Evolutionary conservation across 2,888 invertebrate species (phyloP).

Genomic region (Ennomos erosarius): DNA sequence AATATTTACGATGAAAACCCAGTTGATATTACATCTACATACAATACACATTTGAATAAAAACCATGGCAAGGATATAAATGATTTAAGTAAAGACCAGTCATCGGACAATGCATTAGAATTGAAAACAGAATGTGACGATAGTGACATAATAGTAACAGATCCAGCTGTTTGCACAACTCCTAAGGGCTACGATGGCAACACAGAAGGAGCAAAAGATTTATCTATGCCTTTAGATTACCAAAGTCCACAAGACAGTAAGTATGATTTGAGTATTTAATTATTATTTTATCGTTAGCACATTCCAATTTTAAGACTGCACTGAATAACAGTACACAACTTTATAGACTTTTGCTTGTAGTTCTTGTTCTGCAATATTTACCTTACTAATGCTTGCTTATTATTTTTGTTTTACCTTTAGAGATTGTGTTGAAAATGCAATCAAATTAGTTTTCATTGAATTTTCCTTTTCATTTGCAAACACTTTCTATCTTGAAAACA

Average conservation of each 20-base stretch:
- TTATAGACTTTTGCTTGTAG: not conserved
- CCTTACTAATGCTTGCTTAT: slow-evolving; percentile 21
- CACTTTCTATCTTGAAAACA: slow-evolving; percentile 77
- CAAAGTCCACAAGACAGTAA: slow-evolving; percentile 80
- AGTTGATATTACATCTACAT: slow-evolving; percentile 64
- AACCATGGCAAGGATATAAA: slow-evolving; percentile 54
- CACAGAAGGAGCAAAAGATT: slow-evolving; percentile 68
- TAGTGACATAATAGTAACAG: slow-evolving; percentile 75
- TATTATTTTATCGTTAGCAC: slow-evolving; percentile 2
- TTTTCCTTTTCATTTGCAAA: slow-evolving; percentile 74
- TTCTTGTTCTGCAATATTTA: slow-evolving; percentile 2
- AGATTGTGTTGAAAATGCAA: slow-evolving; percentile 85
- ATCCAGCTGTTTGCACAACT: slow-evolving; percentile 73
- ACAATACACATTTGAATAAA: slow-evolving; percentile 61
- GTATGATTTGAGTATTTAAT: slow-evolving; percentile 46
- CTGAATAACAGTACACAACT: not conserved
- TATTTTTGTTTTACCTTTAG: slow-evolving; percentile 29
- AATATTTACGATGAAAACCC: slow-evolving; percentile 71
- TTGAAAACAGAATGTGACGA: slow-evolving; percentile 81
- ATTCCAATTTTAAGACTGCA: slow-evolving; percentile 3
- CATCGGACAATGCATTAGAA: slow-evolving; percentile 60
- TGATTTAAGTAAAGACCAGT: slow-evolving; percentile 62
- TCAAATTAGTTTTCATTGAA: slow-evolving; percentile 72
- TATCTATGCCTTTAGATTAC: slow-evolving; percentile 66
- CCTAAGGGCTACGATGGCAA: slow-evolving; percentile 67